A percentile compares a stretch with the other conserved stretches of the same genome.
phyloP scores from a whole-genome alignment of 2,113 vertebrate species.

The Corydoras sp. region DNA sequence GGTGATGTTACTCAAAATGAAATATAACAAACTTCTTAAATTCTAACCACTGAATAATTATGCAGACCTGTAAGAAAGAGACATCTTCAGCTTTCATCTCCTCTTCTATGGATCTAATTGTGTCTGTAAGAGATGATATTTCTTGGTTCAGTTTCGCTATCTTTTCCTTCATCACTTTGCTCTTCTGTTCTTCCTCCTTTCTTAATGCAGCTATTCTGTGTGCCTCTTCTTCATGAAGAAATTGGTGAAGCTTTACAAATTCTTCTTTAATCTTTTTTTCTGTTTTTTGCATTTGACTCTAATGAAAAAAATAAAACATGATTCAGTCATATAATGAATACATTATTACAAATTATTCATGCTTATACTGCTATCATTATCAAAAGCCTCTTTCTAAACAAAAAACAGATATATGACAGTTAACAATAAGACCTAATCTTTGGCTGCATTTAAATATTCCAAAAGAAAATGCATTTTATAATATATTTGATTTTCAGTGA shows the following conservation, averaged over 20 bases:
- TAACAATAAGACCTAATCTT: too few species aligned
- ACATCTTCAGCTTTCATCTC: conserved; percentile 22
- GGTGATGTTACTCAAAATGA: background rate
- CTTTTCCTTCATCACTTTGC: conserved; percentile 20
- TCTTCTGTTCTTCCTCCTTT: conserved; percentile 22
- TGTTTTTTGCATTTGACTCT: too few species aligned
- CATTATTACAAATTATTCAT: too few species aligned
- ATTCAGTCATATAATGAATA: too few species aligned
- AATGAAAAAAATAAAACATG: too few species aligned
- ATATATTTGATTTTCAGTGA: too few species aligned
- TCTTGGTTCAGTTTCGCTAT: conserved; percentile 12
- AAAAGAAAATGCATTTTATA: too few species aligned
- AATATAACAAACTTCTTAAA: background rate
- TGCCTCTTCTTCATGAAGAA: conserved; percentile 26
- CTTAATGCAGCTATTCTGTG: conserved; percentile 17
- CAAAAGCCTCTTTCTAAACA: too few species aligned
- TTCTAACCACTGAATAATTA: background rate
- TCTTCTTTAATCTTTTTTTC: background rate
- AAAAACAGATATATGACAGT: too few species aligned
- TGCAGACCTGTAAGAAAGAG: conserved; percentile 12
- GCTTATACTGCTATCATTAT: too few species aligned
- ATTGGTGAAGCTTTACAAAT: conserved; percentile 28
- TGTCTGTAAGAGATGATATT: conserved; percentile 20
- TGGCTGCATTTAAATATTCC: too few species aligned
- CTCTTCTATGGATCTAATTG: conserved; percentile 20